Base-by-base conservation (phyloP, 2,888 invertebrate species). In the Agapostemon virescens region DNA sequence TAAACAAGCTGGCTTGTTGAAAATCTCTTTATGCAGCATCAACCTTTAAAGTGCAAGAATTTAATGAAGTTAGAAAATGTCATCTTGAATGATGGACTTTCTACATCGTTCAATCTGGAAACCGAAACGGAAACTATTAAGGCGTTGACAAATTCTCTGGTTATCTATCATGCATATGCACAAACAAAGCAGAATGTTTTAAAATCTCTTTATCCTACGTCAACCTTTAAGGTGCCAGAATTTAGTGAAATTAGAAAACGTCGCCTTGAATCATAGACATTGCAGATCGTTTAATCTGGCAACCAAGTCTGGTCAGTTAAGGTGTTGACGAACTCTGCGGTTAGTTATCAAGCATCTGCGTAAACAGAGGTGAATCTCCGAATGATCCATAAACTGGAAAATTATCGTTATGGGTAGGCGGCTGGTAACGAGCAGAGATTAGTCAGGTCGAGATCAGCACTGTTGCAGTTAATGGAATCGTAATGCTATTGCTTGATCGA, bases 401-500 rank as follows among this genome's bases (percentile, higher is more conserved):
- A 76, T 69, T 40, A 69, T 33, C 45, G 63, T 52, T 75, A 66
- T 13, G 66, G 58, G 42, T 30, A 76, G 58, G 70, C 52, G 52
- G 9, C 17, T 49, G 38, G 64, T 72, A 75, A 80, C 75, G 71
- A 68, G 79, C 45, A 42, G 45, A 40, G 77, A 74, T 67, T 77
- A 74, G 69, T 68, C 66, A 20, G 69, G 2, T 26, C 26, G 49
- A 58, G 69, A 26, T 70, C 68, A n/a, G 55, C 76, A 55, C 23
- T 61, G 63, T 63, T 69, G 68, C 72, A 45, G 71, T 77, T 74
- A 77, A 82, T 77, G 75, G 71, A 77, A 80, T 80, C 71, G 82
- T 69, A 77, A 84, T 80, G 71, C 69, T 69, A 77, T 69, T 63
- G 70, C 40, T 61, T 72, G 82, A 83, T 77, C 79, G 76, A 79